phyloP scores from a whole-genome alignment of 2,797 vertebrate genomes.

The Babyrousa celebensis region DNA sequence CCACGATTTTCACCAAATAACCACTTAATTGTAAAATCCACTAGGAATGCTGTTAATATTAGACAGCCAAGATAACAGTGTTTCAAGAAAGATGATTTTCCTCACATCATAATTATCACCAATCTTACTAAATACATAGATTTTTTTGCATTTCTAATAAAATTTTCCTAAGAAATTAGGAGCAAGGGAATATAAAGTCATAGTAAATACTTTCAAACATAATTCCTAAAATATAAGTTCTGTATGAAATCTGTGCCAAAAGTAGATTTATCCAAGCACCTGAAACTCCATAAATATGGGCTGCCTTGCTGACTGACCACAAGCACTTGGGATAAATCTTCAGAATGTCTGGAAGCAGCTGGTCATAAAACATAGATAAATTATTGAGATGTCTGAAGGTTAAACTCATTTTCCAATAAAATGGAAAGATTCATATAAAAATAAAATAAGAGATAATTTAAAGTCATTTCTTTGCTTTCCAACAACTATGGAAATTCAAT shows the following conservation, averaged over 20 bases:
- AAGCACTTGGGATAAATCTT: slow-evolving; percentile 60
- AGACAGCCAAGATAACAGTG: not conserved
- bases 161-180: slow-evolving; percentile 56
- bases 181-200: not conserved
- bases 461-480: slow-evolving; percentile 32
- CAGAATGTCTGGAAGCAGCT: slow-evolving; percentile 48
- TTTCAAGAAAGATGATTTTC: slow-evolving; percentile 34
- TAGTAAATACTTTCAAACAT: not conserved
- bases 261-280: not conserved
- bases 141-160: not conserved
- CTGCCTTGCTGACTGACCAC: not conserved
- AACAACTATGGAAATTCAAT: slow-evolving; percentile 59
- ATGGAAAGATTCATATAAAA: slow-evolving; percentile 60
- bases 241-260: not conserved
- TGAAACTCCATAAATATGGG: not conserved
- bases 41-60: not conserved
- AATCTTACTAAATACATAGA: not conserved
- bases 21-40: slow-evolving; percentile 45
- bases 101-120: not conserved
- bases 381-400: slow-evolving; percentile 70
- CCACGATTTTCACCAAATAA: not conserved
- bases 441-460: slow-evolving; percentile 62
- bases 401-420: slow-evolving; percentile 78
- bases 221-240: slow-evolving; percentile 31
- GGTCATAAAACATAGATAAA: slow-evolving; percentile 74